A percentile compares a stretch with the other conserved stretches of the same genome.
These are phyloP conservation scores for Apotomis capreana DNA, from an alignment of 2,888 invertebrate species.

Conservation along the genomic window DNA sequence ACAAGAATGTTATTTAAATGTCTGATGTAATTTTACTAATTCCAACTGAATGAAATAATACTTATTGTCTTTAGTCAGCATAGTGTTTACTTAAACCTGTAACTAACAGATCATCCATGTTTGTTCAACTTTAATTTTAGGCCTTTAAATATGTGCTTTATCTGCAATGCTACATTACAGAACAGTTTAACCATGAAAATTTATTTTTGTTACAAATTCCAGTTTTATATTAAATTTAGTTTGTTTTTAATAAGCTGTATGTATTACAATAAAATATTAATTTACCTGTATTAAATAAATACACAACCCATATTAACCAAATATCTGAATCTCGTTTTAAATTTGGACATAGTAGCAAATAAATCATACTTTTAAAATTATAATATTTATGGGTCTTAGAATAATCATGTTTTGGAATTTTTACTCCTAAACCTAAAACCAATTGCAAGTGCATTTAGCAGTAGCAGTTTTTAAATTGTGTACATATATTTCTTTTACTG, in stretches of 20 bases:
- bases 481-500: background rate
- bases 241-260: background rate
- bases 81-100: no score
- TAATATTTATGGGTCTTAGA: background rate
- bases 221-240: no score
- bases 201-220: no score
- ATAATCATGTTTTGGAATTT: background rate
- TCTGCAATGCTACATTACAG: no score
- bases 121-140: no score
- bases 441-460: background rate
- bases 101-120: no score
- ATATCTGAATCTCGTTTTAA: constrained; percentile 23
- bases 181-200: no score
- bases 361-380: background rate
- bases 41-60: background rate
- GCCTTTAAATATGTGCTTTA: no score
- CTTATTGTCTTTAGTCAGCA: no score
- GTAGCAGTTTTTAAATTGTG: background rate
- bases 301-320: constrained; percentile 6
- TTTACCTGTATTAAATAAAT: background rate
- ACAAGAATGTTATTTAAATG: background rate
- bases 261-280: background rate
- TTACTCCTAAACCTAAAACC: background rate
- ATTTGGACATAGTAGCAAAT: constrained; percentile 1
- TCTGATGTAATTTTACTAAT: background rate